Conservation (phyloP, 2,888 invertebrate species). For the Andrena bucephala region DNA sequence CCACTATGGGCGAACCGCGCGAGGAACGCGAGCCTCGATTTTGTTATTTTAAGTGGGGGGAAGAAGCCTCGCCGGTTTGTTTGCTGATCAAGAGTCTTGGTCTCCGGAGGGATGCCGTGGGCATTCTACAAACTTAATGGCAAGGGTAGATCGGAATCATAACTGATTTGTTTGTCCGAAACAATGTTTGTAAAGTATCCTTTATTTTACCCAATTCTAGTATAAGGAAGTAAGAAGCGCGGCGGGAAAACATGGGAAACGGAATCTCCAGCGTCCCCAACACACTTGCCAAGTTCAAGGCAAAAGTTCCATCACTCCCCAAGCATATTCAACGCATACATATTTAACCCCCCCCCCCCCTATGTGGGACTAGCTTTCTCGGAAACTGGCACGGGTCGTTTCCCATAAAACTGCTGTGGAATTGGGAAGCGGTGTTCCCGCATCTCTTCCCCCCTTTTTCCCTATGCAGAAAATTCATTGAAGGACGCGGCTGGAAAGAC, state of each 20-base stretch:
- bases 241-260: background rate
- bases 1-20: slow-evolving; percentile 1
- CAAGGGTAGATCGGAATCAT: too few relatives aligned
- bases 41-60: slow-evolving; percentile 11
- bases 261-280: background rate
- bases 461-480: slow-evolving; percentile 53
- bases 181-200: background rate
- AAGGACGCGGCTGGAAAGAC: slow-evolving; percentile 57
- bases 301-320: slow-evolving; percentile 1
- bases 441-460: background rate
- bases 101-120: background rate
- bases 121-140: background rate
- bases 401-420: slow-evolving; percentile 51
- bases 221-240: background rate
- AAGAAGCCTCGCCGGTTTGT: background rate
- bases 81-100: background rate
- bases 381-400: slow-evolving; percentile 22
- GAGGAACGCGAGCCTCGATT: slow-evolving; percentile 10
- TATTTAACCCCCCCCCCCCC: slow-evolving; percentile 25
- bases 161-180: too few relatives aligned
- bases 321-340: slow-evolving; percentile 48
- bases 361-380: slow-evolving; percentile 15
- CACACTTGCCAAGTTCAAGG: background rate
- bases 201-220: background rate
- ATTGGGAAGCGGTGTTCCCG: slow-evolving; percentile 55